phyloP scores from a whole-genome alignment of 1,140 invertebrate genomes.

The Anastrepha obliqua region DNA sequence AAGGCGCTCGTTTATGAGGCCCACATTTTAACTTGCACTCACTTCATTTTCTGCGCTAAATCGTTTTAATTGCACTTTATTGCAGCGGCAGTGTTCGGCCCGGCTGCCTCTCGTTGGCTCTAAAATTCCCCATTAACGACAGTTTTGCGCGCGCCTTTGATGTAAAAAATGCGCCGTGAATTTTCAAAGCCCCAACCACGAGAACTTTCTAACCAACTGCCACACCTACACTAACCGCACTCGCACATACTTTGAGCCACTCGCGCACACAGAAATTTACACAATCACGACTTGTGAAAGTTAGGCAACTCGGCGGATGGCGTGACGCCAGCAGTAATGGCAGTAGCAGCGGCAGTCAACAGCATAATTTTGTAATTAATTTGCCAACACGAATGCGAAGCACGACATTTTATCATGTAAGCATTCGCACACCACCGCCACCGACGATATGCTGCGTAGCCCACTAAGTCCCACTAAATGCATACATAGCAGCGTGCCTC shows the following conservation, averaged over 20 bases:
- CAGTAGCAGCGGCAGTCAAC: neutral
- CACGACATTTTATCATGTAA: slow-evolving; percentile 19
- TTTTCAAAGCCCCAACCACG: neutral
- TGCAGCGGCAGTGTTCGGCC: too few relatives aligned
- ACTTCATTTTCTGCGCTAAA: too few relatives aligned
- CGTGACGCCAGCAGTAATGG: neutral
- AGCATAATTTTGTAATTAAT: slow-evolving; percentile 53
- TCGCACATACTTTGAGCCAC: neutral
- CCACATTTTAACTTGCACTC: too few relatives aligned
- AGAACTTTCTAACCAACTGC: slow-evolving; percentile 10
- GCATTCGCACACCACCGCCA: neutral
- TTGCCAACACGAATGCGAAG: slow-evolving; percentile 30
- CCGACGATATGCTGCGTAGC: neutral
- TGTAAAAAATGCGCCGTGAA: neutral
- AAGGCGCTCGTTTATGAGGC: too few relatives aligned
- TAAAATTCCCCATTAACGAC: too few relatives aligned
- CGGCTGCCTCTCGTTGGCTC: too few relatives aligned
- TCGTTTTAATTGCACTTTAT: too few relatives aligned
- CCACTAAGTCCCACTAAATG: neutral
- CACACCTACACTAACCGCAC: slow-evolving; percentile 16
- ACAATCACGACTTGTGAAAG: slow-evolving; percentile 32
- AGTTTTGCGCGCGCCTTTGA: too few relatives aligned
- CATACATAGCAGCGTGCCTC: neutral
- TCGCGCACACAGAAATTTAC: neutral
- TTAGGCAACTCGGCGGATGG: neutral